Conservation (phyloP, 2,113 vertebrate species). For the Protomyctophum bolini region DNA sequence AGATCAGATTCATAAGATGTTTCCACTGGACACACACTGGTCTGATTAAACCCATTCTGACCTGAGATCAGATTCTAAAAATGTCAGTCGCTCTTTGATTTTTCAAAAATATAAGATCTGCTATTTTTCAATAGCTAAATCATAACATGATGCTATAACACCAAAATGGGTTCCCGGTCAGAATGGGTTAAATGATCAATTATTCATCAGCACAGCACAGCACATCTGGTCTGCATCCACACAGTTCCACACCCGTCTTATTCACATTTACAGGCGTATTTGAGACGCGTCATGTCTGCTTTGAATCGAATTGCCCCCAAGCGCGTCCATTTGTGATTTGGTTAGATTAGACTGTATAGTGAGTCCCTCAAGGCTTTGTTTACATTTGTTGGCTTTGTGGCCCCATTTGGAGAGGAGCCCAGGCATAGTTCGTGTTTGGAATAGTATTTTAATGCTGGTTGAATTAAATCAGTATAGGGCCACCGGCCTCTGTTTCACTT, state of each 20-base stretch:
- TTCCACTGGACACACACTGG: too few species aligned
- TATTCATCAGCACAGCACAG: constrained; percentile 37
- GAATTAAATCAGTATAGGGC: constrained; percentile 43
- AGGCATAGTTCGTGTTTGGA: constrained; percentile 54
- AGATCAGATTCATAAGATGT: too few species aligned
- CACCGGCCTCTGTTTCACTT: constrained; percentile 29
- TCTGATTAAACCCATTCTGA: too few species aligned
- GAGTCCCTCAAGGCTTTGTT: constrained; percentile 29
- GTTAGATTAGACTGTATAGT: constrained; percentile 26
- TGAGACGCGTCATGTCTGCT: constrained; percentile 24
- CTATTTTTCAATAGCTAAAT: too few species aligned
- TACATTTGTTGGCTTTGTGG: constrained; percentile 42
- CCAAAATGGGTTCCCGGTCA: too few species aligned
- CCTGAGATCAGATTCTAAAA: too few species aligned
- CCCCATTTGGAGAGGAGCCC: constrained; percentile 43
- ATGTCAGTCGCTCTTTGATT: too few species aligned
- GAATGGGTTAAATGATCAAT: too few species aligned
- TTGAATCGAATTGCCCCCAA: constrained; percentile 32
- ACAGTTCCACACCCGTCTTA: constrained; percentile 9
- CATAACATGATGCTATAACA: too few species aligned
- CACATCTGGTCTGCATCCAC: constrained; percentile 32
- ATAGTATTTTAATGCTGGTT: constrained; percentile 51
- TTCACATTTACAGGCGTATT: constrained; percentile 32
- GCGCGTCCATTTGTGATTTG: constrained; percentile 13
- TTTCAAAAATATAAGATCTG: too few species aligned